Conservation (phyloP, 1,140 invertebrate genomes). For the Brachionus rubens region DNA sequence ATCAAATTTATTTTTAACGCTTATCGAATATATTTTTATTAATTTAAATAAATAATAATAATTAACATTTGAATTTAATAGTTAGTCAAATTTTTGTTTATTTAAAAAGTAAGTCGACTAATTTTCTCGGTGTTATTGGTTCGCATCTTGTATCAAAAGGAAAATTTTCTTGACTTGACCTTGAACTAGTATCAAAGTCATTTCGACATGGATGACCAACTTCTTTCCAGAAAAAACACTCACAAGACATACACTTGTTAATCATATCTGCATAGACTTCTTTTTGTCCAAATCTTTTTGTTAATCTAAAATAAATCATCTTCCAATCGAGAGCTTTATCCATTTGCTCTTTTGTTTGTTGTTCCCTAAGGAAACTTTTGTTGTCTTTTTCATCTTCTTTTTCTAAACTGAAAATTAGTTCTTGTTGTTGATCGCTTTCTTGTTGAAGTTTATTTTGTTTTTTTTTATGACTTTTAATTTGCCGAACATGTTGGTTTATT, state of each 20-base stretch:
- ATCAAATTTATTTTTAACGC: too few relatives aligned
- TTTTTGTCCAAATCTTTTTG: slow-evolving; percentile 77
- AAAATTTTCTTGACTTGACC: not conserved
- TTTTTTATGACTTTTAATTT: slow-evolving; percentile 54
- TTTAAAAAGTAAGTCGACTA: slow-evolving; percentile 39
- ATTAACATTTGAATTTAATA: too few relatives aligned
- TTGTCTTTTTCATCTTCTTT: slow-evolving; percentile 27
- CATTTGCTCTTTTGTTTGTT: not conserved
- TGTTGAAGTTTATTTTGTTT: not conserved
- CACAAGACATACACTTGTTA: slow-evolving; percentile 86
- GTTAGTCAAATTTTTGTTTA: too few relatives aligned
- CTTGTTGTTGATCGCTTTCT: not conserved
- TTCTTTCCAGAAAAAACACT: slow-evolving; percentile 88
- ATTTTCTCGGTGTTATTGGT: slow-evolving; percentile 46
- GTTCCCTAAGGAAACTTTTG: not conserved
- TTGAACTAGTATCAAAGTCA: not conserved
- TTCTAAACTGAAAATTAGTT: not conserved
- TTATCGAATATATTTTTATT: too few relatives aligned
- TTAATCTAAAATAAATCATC: slow-evolving; percentile 47
- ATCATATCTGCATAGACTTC: slow-evolving; percentile 93
- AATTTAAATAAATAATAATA: too few relatives aligned
- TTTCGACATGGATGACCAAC: slow-evolving; percentile 38
- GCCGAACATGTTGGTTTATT: slow-evolving; percentile 66
- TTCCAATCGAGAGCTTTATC: slow-evolving; percentile 47
- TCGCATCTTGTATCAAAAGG: not conserved